These are phyloP conservation scores for Neocrepidodera transversa DNA, from an alignment of 2,888 invertebrate species.

Conservation along the genomic window DNA sequence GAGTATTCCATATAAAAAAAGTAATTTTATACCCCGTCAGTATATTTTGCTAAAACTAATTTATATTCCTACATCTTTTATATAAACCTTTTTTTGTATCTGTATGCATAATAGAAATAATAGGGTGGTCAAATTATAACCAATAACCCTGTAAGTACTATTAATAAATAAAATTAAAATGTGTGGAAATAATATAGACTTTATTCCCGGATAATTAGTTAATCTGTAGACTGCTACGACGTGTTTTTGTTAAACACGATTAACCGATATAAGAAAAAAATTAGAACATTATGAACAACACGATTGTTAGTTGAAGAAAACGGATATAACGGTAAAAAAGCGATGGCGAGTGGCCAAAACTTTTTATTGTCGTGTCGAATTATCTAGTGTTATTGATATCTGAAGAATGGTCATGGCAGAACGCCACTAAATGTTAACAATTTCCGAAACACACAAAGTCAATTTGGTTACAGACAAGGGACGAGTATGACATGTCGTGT, in stretches of 20 bases:
- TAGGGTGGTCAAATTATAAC: no score
- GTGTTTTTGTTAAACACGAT: neutral
- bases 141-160: no score
- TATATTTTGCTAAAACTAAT: no score
- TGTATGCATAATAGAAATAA: no score
- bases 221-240: no score
- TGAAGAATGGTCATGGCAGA: constrained; percentile 15
- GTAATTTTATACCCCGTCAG: no score
- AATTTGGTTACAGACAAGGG: constrained; percentile 49
- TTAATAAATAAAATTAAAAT: no score
- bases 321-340: constrained; percentile 3
- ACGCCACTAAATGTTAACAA: constrained; percentile 50
- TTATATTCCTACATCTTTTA: no score
- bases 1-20: no score
- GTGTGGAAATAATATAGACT: no score
- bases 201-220: no score
- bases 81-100: no score
- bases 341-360: neutral
- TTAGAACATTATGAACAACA: neutral
- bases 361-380: constrained; percentile 5
- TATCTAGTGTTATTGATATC: constrained; percentile 19
- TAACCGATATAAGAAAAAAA: neutral
- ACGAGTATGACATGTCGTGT: constrained; percentile 6
- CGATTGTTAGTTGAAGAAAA: neutral
- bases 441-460: constrained; percentile 59